phyloP scores from a whole-genome alignment of 2,113 vertebrate genomes.

The Hyla sarda region DNA sequence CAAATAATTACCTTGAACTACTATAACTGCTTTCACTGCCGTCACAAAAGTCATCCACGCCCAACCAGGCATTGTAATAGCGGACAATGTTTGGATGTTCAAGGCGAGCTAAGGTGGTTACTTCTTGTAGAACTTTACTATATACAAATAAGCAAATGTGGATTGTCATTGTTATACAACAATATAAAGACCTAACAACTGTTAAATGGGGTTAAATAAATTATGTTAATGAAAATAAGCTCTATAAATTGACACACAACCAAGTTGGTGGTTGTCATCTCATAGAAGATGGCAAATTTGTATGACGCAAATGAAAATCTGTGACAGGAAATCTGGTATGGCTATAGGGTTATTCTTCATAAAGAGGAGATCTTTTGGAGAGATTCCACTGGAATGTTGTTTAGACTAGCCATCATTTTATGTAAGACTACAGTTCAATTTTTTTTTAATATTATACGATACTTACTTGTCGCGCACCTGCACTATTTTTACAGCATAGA shows the following conservation, averaged over 20 bases:
- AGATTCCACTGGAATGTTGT: neutral
- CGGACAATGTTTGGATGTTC: conserved; percentile 35
- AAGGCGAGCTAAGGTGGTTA: conserved; percentile 9
- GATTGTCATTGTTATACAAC: neutral
- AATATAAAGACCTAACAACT: neutral
- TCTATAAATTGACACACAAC: too few relatives aligned
- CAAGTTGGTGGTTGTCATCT: too few relatives aligned
- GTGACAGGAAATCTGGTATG: neutral
- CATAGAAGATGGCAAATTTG: too few relatives aligned
- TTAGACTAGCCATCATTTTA: neutral
- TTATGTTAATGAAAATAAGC: too few relatives aligned
- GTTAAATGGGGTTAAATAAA: too few relatives aligned
- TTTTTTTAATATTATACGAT: neutral
- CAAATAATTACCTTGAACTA: conserved; percentile 1
- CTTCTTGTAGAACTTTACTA: neutral
- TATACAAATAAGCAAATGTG: neutral
- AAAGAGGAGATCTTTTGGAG: neutral
- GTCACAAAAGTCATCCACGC: neutral
- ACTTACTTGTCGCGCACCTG: neutral
- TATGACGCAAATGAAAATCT: too few relatives aligned
- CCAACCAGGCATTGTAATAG: conserved; percentile 19
- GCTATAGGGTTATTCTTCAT: neutral
- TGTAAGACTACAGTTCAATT: neutral
- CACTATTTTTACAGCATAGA: conserved; percentile 45
- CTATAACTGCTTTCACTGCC: neutral